Evolutionary conservation across 1,140 invertebrate species (phyloP), one percentile per base, ranked within the genome.

Genomic region (Pectinophora gossypiella): DNA sequence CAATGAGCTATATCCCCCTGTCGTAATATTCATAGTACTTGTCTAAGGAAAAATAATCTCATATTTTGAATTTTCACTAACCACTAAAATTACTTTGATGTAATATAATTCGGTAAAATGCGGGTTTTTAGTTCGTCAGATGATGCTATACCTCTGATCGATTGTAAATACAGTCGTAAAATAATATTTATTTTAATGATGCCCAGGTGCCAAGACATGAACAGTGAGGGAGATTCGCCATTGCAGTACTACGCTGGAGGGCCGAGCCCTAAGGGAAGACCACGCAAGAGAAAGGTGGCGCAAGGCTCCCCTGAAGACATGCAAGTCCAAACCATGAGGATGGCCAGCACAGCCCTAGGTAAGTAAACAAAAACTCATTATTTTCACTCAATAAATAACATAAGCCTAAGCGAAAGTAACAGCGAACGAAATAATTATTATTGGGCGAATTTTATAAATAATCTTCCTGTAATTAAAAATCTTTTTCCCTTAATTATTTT

Each of bases 241-340:
- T 91, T 74, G 64, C 92, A 86, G 85, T 93, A 78, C 79, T 91
- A 76, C 80, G 85, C 80, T 68, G 90, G 85, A 76, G 90, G 82
- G 59, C 89, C 73, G 60, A 90, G 62, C 72, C 93, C 94, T 56
- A 97, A 97, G 82, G 95, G 95, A 2, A 83, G 96, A 23, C 95
- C 95, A 0, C 89, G 95, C 62, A 97, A 97, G 77, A 89, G 95
- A 75, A 96, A 95, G 82, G 72, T 91, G 7, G 61, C 64, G 67
- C 90, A 69, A 75, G 89, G 76, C 49, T 90, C 80, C 75, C 76
- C 90, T 46, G 89, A 92, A 23, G 92, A 92, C 32, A 83, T 93
- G 52, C 91, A 91, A 38, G 90, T 92, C 1, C 85, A 87, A 19
- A 90, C 90, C 0, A 93, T 95, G 91, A 89, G 93, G 65, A 91